Percentiles rank a stretch among this genome's conserved stretches.
Conservation (phyloP, 2,113 vertebrate species). For the Aleadryas rufinucha region DNA sequence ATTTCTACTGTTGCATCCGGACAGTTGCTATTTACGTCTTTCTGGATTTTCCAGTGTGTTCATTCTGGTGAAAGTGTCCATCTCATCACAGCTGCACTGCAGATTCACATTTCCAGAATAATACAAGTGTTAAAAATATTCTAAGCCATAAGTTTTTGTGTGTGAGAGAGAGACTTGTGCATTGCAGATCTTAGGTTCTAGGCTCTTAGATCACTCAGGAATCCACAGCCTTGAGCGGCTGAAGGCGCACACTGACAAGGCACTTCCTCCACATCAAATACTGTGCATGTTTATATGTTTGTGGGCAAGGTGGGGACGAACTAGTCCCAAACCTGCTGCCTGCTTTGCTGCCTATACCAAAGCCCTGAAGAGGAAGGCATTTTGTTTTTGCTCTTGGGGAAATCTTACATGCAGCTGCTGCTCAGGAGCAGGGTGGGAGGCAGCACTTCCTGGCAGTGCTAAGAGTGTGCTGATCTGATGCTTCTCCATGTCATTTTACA, state of each 20-base stretch:
- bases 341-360: background rate
- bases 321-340: background rate
- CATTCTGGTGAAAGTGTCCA: background rate
- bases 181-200: background rate
- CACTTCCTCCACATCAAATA: background rate
- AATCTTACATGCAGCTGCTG: background rate
- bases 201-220: background rate
- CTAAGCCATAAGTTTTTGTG: background rate
- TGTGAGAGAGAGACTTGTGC: background rate
- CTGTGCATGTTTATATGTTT: background rate
- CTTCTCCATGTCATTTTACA: background rate
- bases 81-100: background rate
- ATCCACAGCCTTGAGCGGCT: background rate
- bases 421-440: background rate
- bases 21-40: constrained; percentile 26
- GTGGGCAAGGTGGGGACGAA: background rate
- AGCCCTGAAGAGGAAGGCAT: background rate
- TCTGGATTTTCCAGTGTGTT: background rate
- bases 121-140: background rate
- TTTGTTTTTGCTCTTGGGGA: background rate
- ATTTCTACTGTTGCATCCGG: constrained; percentile 45
- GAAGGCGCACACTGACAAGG: background rate
- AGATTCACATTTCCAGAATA: background rate
- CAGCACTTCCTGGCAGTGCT: background rate
- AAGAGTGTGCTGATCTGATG: fast-evolving